Base-by-base conservation (phyloP, 2,797 vertebrate species). In the Eremophila alpestris region DNA sequence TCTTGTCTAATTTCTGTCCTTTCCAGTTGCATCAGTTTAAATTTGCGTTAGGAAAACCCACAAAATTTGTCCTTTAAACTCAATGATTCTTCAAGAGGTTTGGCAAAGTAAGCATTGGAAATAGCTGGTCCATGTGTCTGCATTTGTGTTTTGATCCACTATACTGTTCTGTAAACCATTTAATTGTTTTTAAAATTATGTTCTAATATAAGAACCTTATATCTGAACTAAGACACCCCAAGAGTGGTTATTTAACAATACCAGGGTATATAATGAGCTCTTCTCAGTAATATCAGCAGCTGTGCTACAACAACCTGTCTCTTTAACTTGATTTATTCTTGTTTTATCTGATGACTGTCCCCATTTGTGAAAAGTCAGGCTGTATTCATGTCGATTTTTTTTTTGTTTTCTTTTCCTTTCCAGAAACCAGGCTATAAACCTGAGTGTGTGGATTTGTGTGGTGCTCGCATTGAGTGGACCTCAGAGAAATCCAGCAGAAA, bases 401-500 rank as follows among this genome's bases (percentile, higher is more conserved):
- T 22, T 26, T 12, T 7, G 21, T 56, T 95, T 12, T 7, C 21
- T 56, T 95, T 56, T 94, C 87, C 13, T 96, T 56, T 96, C 83
- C 82, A 99, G 99, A 99, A 99, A 98, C 90, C 98, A 7, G 98
- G 98, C n/a, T 62, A 97, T 68, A 99, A 98, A 95, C 96, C 98
- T n/a, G 99, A 99, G 79, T 98, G 95, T 58, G 97, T 99, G 83
- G 98, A 98, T 95, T 98, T 99, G 85, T 97, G 96, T 81, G 98
- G 98, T 18, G 99, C 99, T 74, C 80, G 96, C 8, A 97, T 99
- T 51, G 98, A 98, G 65, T 99, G 99, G 99, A 98, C 98, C 34
- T 97, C 97, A 7, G 99, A 99, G 91, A 99, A 99, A 97, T 99
- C 99, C 13, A 99, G 99, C 97, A 98, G 97, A 94, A 99, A 99